Conservation (phyloP, 2,888 invertebrate genomes). For the Acholoe squamosa region DNA sequence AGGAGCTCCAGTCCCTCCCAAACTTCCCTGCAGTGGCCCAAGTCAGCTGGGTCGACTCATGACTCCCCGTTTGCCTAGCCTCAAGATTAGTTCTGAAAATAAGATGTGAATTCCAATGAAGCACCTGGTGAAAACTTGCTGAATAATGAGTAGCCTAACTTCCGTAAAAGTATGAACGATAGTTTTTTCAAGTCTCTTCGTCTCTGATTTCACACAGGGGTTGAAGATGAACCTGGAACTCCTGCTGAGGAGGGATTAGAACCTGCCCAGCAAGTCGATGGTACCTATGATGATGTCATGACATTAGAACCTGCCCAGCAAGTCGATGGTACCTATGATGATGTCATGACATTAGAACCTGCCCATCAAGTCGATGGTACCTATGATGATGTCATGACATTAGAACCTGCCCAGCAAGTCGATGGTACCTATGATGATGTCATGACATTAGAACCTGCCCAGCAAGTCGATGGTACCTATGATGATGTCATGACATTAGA, state of each 20-base stretch:
- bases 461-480: slow-evolving; percentile 72
- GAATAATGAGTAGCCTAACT: too few species aligned
- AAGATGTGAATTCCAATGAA: too few species aligned
- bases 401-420: background rate
- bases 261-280: slow-evolving; percentile 70
- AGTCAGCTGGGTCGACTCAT: too few species aligned
- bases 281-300: slow-evolving; percentile 68
- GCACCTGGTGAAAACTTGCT: too few species aligned
- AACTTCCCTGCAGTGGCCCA: too few species aligned
- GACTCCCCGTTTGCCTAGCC: too few species aligned
- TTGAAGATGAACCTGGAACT: background rate
- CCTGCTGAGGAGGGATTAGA: background rate
- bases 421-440: slow-evolving; percentile 73
- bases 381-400: slow-evolving; percentile 62
- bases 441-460: slow-evolving; percentile 4
- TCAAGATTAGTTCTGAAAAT: too few species aligned
- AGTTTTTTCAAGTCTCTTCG: too few species aligned
- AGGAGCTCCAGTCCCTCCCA: too few species aligned
- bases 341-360: background rate
- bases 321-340: slow-evolving; percentile 73
- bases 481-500: slow-evolving; percentile 22
- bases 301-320: background rate
- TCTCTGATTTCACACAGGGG: background rate
- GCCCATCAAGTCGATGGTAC: slow-evolving; percentile 72
- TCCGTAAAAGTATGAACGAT: too few species aligned